Evolutionary conservation across 2,797 vertebrate genomes (phyloP).

Genomic region (Lates japonicus): DNA sequence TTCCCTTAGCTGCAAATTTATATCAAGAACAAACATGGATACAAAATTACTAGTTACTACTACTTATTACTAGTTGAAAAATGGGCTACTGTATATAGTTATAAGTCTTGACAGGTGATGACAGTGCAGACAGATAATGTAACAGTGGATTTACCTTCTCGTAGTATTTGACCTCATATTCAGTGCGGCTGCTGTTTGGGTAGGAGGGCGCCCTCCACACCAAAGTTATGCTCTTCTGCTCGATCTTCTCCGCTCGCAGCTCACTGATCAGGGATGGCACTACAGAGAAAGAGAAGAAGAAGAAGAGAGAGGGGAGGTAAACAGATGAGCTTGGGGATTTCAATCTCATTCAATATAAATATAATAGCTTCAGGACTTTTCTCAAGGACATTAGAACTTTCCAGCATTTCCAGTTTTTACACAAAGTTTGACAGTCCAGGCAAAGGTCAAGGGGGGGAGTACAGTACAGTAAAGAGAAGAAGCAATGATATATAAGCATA

Average conservation of each 20-base stretch:
- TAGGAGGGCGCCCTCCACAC: conserved; percentile 90
- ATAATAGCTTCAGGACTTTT: conserved; percentile 1
- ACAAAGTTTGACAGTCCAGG: conserved; percentile 1
- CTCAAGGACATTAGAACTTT: conserved; percentile 13
- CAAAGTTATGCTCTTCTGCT: conserved; percentile 92
- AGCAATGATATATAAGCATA: neutral
- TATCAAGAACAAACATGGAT: too few species aligned
- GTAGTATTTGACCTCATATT: conserved; percentile 96
- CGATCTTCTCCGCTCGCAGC: conserved; percentile 90
- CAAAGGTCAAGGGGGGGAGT: conserved; percentile 19
- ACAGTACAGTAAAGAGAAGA: neutral
- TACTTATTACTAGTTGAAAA: neutral
- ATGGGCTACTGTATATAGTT: neutral
- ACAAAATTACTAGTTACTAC: too few species aligned
- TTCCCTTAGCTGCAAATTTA: too few species aligned
- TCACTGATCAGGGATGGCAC: conserved; percentile 88
- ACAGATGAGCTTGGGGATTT: conserved; percentile 23
- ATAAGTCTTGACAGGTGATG: neutral
- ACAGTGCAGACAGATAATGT: neutral
- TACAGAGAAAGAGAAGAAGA: conserved; percentile 58
- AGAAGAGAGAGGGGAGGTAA: conserved; percentile 5
- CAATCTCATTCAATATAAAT: conserved; percentile 32
- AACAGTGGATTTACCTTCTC: conserved; percentile 90
- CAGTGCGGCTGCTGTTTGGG: conserved; percentile 87
- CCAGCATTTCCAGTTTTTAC: conserved; percentile 16